Evolutionary conservation across 1,140 invertebrate species (phyloP).

Genomic region (Lasaia peninsularis): DNA sequence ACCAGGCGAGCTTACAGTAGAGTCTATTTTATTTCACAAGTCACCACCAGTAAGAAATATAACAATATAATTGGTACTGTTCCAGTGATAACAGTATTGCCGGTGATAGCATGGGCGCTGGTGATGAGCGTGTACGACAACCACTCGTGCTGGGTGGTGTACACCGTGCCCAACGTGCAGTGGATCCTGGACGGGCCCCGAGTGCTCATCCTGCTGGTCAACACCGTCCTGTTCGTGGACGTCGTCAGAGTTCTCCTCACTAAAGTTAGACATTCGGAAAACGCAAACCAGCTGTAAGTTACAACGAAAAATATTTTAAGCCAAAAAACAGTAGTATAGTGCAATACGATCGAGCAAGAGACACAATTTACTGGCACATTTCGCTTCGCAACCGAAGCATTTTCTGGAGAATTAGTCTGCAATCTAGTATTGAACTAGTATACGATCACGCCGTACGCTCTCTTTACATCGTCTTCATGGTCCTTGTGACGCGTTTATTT

Average conservation of each 20-base stretch:
- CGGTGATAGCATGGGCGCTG: conserved; percentile 72
- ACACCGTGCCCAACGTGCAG: conserved; percentile 64
- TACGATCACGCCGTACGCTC: too few species aligned
- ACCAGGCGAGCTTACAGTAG: too few species aligned
- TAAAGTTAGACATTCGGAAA: conserved; percentile 72
- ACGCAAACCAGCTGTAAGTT: conserved; percentile 69
- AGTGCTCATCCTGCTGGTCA: conserved; percentile 73
- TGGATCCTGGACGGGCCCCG: conserved; percentile 78
- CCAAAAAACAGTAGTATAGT: too few species aligned
- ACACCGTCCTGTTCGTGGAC: conserved; percentile 73
- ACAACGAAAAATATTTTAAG: too few species aligned
- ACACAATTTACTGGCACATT: too few species aligned
- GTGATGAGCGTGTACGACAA: conserved; percentile 63
- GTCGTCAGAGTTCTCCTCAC: conserved; percentile 76
- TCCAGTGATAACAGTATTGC: conserved; percentile 68
- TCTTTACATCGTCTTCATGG: too few species aligned
- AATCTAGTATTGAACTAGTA: too few species aligned
- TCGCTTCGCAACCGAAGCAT: too few species aligned
- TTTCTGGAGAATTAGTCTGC: too few species aligned
- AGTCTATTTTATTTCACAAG: too few species aligned
- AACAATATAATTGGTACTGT: conserved; percentile 10
- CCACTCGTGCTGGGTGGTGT: conserved; percentile 78
- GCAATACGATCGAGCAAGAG: background rate
- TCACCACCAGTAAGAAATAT: too few species aligned
- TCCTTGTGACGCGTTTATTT: too few species aligned